Evolutionary conservation across 2,888 invertebrate genomes (phyloP), one percentile per base, ranked within the genome.

Genomic region (Perithous albicinctus): DNA sequence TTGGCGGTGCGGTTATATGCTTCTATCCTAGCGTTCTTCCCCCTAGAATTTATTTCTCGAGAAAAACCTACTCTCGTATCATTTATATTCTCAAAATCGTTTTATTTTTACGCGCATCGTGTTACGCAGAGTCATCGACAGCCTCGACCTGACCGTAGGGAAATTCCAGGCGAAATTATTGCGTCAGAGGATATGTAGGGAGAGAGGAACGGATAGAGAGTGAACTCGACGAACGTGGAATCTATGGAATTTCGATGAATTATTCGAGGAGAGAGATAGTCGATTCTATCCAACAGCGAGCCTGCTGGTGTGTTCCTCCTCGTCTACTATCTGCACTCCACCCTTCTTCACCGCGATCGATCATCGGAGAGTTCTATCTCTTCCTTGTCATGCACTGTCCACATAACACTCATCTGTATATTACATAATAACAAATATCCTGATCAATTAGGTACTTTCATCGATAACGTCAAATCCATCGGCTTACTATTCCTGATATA

Each of bases 171-270:
- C 29, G 70, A 29, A 78, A 82, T 82, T 78, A 78, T 59, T 38
- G 41, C 43, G 78, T 46, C 35, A 8, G 41, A 18, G 29, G 15
- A 51, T 26, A 51, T 41, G 3, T 4, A 5, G 20, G 20, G 32
- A 64, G 1, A 26, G 18, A 38, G n/a, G 73, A n/a, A n/a, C n/a
- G n/a, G n/a, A 59, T 41, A 59, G 67, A 63, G 26, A 63, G 41
- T 26, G 56, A 75, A 43, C 61, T 76, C 66, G 56, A 78, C 66
- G 66, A 70, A 82, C 35, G 66, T 61, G 78, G 78, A 82, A 82
- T 82, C 61, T 73, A 67, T 72, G 78, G 82, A 82, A 82, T 82
- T 78, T 73, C 75, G 76, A 82, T 82, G 78, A 82, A 82, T 82
- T 82, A 82, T 79, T 82, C 75, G 78, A 75, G n/a, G 61, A 29